phyloP scores from a whole-genome alignment of 2,797 vertebrate genomes.

The Coregonus ussuriensis region DNA sequence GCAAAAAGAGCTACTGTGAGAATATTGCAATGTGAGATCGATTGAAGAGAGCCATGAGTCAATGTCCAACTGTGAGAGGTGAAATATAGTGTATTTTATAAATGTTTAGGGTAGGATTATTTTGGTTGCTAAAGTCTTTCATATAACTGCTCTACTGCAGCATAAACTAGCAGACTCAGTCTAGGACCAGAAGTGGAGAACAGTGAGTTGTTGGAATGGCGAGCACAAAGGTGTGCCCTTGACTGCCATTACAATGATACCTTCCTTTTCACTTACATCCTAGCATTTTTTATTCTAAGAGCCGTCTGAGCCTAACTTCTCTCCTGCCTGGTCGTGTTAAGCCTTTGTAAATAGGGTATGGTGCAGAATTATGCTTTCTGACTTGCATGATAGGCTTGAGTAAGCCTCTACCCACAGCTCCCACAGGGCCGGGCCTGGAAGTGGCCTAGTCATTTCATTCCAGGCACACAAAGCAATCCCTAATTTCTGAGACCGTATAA shows the following conservation, averaged over 20 bases:
- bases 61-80: background rate
- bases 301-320: background rate
- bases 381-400: conserved; percentile 10
- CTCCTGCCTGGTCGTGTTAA: background rate
- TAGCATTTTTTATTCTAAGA: background rate
- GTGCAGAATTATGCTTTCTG: background rate
- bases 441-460: conserved; percentile 4
- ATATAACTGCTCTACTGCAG: background rate
- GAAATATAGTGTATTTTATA: background rate
- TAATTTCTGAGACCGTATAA: conserved; percentile 10
- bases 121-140: background rate
- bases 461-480: conserved; percentile 9
- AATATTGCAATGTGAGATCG: background rate
- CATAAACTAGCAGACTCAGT: background rate
- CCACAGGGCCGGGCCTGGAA: background rate
- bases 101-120: background rate
- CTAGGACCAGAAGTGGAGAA: background rate
- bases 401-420: background rate
- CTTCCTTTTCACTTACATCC: background rate
- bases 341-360: background rate
- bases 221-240: background rate
- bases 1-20: background rate
- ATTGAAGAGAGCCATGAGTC: background rate
- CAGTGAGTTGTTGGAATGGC: background rate
- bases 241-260: background rate